phyloP scores from a whole-genome alignment of 2,797 vertebrate species.

The Megaceryle alcyon region DNA sequence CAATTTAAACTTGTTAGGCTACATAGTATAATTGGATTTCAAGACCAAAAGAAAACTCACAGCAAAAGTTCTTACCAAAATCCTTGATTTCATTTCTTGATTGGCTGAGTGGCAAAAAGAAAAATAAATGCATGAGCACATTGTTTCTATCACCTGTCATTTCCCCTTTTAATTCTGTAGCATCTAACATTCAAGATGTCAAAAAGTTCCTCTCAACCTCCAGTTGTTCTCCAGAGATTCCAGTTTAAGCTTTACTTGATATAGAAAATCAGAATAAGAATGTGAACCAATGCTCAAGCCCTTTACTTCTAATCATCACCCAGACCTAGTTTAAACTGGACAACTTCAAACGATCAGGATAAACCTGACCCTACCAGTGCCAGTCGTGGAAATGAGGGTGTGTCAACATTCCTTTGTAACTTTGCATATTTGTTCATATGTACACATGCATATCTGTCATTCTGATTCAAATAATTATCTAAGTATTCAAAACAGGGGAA shows the following conservation, averaged over 20 bases:
- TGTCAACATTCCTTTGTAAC: neutral
- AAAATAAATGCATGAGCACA: neutral
- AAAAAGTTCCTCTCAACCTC: neutral
- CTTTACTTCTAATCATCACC: neutral
- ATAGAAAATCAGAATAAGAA: neutral
- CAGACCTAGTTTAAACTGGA: neutral
- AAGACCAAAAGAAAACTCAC: neutral
- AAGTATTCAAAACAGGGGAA: neutral
- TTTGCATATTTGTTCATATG: neutral
- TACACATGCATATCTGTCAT: neutral
- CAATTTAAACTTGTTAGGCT: neutral
- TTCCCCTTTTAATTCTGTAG: neutral
- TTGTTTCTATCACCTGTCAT: neutral
- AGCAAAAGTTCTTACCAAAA: slow-evolving; percentile 84
- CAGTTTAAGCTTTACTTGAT: neutral
- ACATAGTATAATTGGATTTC: neutral
- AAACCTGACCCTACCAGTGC: neutral
- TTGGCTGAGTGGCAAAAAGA: slow-evolving; percentile 79
- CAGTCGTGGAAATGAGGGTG: rapidly evolving
- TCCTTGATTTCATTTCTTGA: slow-evolving; percentile 93
- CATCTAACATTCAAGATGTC: neutral
- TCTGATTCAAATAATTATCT: neutral
- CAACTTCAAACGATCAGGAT: neutral
- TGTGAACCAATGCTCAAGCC: rapidly evolving
- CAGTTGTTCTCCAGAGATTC: neutral